Percentiles rank a stretch among this genome's conserved stretches.
These are phyloP conservation scores for Macrocentrus cingulum DNA, from an alignment of 1,140 invertebrate genomes.

Conservation along the genomic window DNA sequence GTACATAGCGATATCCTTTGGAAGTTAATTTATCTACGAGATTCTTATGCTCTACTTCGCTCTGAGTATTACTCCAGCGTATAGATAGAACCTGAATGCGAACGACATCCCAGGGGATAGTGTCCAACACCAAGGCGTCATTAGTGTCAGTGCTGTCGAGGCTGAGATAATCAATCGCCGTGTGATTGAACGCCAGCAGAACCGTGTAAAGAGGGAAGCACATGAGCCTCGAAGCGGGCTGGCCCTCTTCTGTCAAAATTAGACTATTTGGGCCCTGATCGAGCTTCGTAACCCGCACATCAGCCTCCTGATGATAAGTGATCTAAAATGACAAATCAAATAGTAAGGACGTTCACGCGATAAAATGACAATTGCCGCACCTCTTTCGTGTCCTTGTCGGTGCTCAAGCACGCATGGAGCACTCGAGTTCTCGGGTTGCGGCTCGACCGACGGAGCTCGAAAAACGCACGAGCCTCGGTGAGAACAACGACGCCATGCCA, in stretches of 20 bases:
- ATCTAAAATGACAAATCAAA: constrained; percentile 54
- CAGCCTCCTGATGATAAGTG: constrained; percentile 66
- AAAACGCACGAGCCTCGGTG: constrained; percentile 72
- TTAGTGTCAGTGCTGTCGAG: constrained; percentile 62
- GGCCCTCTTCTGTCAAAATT: constrained; percentile 53
- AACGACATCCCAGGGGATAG: constrained; percentile 54
- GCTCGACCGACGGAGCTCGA: constrained; percentile 57
- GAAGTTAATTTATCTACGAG: constrained; percentile 48
- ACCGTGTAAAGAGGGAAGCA: constrained; percentile 84
- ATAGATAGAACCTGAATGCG: constrained; percentile 54
- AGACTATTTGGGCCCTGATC: constrained; percentile 61
- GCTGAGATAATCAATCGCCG: constrained; percentile 71
- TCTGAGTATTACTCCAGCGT: constrained; percentile 50
- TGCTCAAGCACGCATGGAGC: constrained; percentile 74
- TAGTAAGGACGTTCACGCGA: no score
- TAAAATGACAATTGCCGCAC: constrained; percentile 45
- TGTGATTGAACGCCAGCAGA: constrained; percentile 73
- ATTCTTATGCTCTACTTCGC: constrained; percentile 44
- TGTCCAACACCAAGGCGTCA: constrained; percentile 51
- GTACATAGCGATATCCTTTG: constrained; percentile 45
- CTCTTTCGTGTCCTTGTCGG: constrained; percentile 73
- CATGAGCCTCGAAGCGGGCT: constrained; percentile 68
- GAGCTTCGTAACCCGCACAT: constrained; percentile 63
- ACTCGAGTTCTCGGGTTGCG: constrained; percentile 62
- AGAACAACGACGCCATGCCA: constrained; percentile 77